These are phyloP conservation scores for Tetramorium parvispinum DNA, from an alignment of 1,140 invertebrate species.

Conservation along the genomic window DNA sequence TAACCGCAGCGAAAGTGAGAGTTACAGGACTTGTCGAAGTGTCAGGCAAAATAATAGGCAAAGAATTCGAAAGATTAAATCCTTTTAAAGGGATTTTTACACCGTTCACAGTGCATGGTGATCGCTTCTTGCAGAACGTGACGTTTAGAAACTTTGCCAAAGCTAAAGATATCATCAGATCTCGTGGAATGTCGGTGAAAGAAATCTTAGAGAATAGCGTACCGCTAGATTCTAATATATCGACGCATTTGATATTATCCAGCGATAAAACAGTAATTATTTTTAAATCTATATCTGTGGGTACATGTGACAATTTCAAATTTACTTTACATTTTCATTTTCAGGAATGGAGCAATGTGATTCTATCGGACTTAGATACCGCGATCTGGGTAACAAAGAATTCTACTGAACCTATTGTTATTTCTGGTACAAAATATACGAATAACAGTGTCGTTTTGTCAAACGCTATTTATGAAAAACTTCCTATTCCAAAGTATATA, in stretches of 20 bases:
- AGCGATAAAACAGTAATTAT: constrained; percentile 56
- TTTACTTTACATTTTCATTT: constrained; percentile 28
- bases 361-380: constrained; percentile 35
- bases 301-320: not conserved
- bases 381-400: constrained; percentile 71
- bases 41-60: constrained; percentile 68
- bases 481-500: constrained; percentile 72
- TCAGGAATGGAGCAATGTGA: constrained; percentile 76
- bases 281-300: not conserved
- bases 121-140: constrained; percentile 68
- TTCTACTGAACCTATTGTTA: constrained; percentile 41
- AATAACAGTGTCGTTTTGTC: constrained; percentile 62
- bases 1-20: constrained; percentile 67
- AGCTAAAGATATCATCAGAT: constrained; percentile 65
- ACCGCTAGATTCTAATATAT: constrained; percentile 66
- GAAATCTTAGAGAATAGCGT: constrained; percentile 66
- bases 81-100: constrained; percentile 54
- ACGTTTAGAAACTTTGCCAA: constrained; percentile 64
- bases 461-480: constrained; percentile 48
- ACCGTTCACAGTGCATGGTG: constrained; percentile 44
- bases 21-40: constrained; percentile 62
- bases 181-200: constrained; percentile 67
- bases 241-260: constrained; percentile 68
- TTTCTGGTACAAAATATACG: constrained; percentile 74
- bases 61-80: constrained; percentile 24